Evolutionary conservation across 2,888 invertebrate species (phyloP), one percentile per base, ranked within the genome.

Genomic region (Synanthedon tipuliformis): DNA sequence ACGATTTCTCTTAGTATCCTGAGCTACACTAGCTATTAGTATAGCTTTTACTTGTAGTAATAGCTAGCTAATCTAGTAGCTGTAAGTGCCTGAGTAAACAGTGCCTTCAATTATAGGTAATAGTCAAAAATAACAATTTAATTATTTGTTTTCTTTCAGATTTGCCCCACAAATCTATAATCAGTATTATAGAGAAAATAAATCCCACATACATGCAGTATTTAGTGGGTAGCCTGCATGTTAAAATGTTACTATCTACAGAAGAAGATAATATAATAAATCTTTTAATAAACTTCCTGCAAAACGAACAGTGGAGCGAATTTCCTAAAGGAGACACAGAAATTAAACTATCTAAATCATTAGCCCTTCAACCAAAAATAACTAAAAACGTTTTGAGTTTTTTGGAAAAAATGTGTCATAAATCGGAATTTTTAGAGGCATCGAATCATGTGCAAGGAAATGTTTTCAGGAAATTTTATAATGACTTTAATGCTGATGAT

Each of bases 181-280:
- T 69, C 41, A 77, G 63, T 50, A 69, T 84, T 61, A 56, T 86
- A 48, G 73, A 79, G 61, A 69, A 60, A 54, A 75, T 86, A 54
- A 69, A 83, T 62, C 85, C 85, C 53, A 60, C 69, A 48, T 82
- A 68, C 57, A 80, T 86, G 79, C 74, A 64, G 58, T 66, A 77
- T 52, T 57, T 76, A 3, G 60, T 87, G 49, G 81, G 78, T 27
- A 58, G 62, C 41, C 41, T 68, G 41, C 73, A 78, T 56, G 45
- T 76, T 13, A 65, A 75, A 54, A 62, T 61, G n/a, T 51, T 81
- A 51, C 60, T 79, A 0, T 52, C 58, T 10, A 66, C 66, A 41
- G 53, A 70, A 40, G 74, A 78, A 56, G 60, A 64, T 5, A 69
- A 79, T 57, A 66, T 81, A 15, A 63, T 81, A 15, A 66, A 56